Conservation (phyloP, 92 coral and sea anemone species). For the Actinostola sp. region DNA sequence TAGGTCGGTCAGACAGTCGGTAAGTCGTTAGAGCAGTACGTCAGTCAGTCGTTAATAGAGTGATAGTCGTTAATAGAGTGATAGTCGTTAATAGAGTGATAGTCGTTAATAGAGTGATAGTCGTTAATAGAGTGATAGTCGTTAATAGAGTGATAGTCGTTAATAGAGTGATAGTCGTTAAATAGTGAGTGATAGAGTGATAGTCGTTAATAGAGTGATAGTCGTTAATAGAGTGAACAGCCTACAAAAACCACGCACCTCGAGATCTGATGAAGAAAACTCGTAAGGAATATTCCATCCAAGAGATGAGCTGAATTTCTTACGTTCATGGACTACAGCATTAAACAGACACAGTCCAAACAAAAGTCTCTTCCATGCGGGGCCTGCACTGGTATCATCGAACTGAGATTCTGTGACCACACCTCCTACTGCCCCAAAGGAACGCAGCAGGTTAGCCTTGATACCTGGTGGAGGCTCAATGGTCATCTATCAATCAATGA, state of each 20-base stretch:
- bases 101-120: too few species aligned
- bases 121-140: too few species aligned
- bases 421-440: conserved; percentile 91
- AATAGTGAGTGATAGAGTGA: too few species aligned
- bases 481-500: conserved; percentile 69
- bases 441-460: conserved; percentile 90
- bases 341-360: conserved; percentile 97
- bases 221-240: too few species aligned
- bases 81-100: too few species aligned
- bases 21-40: too few species aligned
- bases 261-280: conserved; percentile 90
- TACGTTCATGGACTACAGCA: conserved; percentile 93
- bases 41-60: too few species aligned
- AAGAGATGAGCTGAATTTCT: conserved; percentile 89
- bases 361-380: conserved; percentile 88
- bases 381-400: conserved; percentile 92
- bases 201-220: too few species aligned
- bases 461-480: conserved; percentile 98
- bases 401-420: conserved; percentile 85
- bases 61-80: too few species aligned
- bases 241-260: conserved; percentile 53
- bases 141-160: too few species aligned
- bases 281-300: conserved; percentile 99
- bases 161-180: too few species aligned
- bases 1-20: too few species aligned